Percentiles rank a stretch among this genome's conserved stretches.
These are phyloP conservation scores for Martes martes DNA, from an alignment of 2,113 vertebrate species.

Conservation along the genomic window DNA sequence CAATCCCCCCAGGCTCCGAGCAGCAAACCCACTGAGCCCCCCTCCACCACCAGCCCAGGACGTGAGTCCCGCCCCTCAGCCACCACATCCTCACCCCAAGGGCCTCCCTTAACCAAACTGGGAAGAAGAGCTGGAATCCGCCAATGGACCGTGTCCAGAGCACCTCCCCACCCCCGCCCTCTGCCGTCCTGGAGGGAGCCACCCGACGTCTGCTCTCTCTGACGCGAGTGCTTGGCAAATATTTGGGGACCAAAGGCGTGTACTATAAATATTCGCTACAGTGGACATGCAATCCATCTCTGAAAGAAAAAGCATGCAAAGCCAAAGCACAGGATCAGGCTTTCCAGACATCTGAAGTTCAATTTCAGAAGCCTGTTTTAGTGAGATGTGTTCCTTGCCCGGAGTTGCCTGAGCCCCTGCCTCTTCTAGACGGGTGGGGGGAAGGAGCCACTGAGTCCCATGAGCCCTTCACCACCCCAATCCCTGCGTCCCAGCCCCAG, in stretches of 20 bases:
- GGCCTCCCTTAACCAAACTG: neutral
- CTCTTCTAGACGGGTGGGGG: neutral
- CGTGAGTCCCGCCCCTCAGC: accelerated
- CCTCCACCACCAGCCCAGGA: neutral
- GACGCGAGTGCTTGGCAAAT: neutral
- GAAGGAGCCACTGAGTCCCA: neutral
- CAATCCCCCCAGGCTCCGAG: neutral
- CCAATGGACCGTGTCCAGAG: neutral
- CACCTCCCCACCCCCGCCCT: neutral
- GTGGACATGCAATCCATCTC: neutral
- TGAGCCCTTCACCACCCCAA: neutral
- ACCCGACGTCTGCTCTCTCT: neutral
- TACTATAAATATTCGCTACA: neutral
- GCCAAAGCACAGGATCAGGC: neutral
- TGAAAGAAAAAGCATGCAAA: neutral
- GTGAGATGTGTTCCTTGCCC: neutral
- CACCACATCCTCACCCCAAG: neutral
- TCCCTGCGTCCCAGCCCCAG: accelerated
- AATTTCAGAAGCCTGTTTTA: neutral
- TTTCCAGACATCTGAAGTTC: neutral
- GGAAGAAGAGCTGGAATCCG: neutral
- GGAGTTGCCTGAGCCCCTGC: neutral
- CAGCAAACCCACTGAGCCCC: neutral
- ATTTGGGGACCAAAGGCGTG: neutral
- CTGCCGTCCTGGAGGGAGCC: neutral